phyloP scores from a whole-genome alignment of 2,888 invertebrate species.

The Coronaproctus castanopsis region DNA sequence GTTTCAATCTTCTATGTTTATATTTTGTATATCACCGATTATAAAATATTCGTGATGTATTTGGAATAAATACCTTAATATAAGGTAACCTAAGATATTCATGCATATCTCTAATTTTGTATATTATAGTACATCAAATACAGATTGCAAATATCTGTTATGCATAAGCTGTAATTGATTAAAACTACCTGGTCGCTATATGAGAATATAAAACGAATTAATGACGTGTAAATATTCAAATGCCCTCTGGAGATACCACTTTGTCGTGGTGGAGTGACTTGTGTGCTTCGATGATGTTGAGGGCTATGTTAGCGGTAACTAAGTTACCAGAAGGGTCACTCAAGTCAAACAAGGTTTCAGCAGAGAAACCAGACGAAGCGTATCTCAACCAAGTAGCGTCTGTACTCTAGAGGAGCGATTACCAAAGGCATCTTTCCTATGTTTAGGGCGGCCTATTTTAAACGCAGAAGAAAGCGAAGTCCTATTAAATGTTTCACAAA shows the following conservation, averaged over 20 bases:
- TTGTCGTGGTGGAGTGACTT: background rate
- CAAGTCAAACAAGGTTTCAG: background rate
- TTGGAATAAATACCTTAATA: no score
- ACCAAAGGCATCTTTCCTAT: background rate
- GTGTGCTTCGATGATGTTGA: background rate
- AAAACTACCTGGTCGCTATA: no score
- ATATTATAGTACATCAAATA: no score
- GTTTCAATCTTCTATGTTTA: no score
- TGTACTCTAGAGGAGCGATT: background rate
- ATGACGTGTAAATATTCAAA: no score
- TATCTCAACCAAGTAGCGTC: background rate
- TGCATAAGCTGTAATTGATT: no score
- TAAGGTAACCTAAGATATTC: no score
- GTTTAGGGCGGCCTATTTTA: background rate
- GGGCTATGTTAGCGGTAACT: background rate
- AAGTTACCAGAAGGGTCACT: background rate
- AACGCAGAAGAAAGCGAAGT: background rate
- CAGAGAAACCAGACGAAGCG: background rate
- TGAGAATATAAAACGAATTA: no score
- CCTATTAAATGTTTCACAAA: background rate
- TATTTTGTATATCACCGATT: no score
- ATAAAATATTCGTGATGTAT: no score
- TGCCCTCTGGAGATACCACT: background rate
- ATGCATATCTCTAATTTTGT: no score
- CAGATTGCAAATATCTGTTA: no score